Evolutionary conservation across 2,797 vertebrate species (phyloP).

Genomic region (Echiichthys vipera): DNA sequence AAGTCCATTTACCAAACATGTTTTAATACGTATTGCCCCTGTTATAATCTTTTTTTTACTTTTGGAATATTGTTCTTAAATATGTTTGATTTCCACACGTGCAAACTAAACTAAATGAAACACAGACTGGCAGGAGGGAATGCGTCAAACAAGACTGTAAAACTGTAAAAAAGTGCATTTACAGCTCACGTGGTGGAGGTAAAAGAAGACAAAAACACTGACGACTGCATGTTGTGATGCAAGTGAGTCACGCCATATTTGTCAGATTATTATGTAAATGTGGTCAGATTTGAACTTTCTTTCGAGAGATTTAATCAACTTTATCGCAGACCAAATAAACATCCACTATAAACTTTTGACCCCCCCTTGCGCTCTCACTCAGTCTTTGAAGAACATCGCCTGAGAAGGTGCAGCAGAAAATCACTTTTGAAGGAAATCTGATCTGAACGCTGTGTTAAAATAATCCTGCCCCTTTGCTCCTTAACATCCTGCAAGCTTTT

Average conservation of each 20-base stretch:
- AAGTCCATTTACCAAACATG: too few species aligned
- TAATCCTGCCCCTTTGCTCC: slow-evolving; percentile 68
- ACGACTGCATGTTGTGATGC: neutral
- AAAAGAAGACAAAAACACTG: neutral
- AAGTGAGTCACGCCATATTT: neutral
- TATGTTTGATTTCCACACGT: neutral
- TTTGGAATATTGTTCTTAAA: neutral
- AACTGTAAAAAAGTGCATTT: neutral
- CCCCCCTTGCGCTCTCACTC: neutral
- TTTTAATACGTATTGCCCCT: neutral
- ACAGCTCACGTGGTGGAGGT: neutral
- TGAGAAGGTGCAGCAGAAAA: slow-evolving; percentile 58
- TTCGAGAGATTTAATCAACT: neutral
- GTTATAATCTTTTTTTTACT: neutral
- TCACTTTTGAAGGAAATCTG: slow-evolving; percentile 77
- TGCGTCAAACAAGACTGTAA: neutral
- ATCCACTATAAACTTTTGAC: slow-evolving; percentile 23
- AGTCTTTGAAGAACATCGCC: slow-evolving; percentile 51
- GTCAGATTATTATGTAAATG: neutral
- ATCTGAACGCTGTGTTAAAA: slow-evolving; percentile 77
- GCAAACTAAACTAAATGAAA: neutral
- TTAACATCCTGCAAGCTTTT: slow-evolving; percentile 57
- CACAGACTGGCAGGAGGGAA: neutral
- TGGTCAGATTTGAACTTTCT: neutral
- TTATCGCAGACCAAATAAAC: neutral